Base-by-base conservation (phyloP, 2,113 vertebrate species). In the Laticauda colubrina region DNA sequence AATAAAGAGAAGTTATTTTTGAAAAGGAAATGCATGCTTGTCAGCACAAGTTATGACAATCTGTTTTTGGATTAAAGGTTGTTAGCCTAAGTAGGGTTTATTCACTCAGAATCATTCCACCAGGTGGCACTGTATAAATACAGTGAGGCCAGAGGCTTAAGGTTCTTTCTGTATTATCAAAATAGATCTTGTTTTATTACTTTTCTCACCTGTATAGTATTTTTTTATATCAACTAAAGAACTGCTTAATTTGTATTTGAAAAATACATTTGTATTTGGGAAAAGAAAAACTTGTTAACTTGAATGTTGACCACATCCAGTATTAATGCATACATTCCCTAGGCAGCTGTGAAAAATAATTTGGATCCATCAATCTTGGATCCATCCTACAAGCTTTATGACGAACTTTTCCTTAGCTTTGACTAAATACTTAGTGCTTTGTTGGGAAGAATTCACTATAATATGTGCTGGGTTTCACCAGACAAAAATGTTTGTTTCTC, bases 121-220 rank as follows among this genome's bases (percentile, higher is more conserved):
- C 51, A 92, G 91, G 20, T 92, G 91, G 91, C 87, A 81, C 91
- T 81, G 51, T 81, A 53, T 53, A 64, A 51, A 88, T 91, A 51
- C n/a, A 43, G 2, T 15, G 48, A 15, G 88, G 59, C 55, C 39
- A 54, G 9, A 88, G 4, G 24, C 8, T 54, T 69, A 54, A 26
- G 26, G 3, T 20, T 90, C n/a, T 29, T 51, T 61, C 54, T 87
- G 45, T 14, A 43, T 18, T 39, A 48, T 14, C 14, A 20, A 14
- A 61, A 21, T 57, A 18, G 11, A 23, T 12, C 29, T 51, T 43
- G 20, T 64, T 34, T 23, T 6, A 39, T 15, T 87, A 48, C 29
- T 12, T 59, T 91, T 61, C 1, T 7, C 34, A 85, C 21, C 90
- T 54, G 2, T 39, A 29, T 39, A 85, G 20, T 54, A n/a, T 91